Conservation (phyloP, 2,113 vertebrate species). For the Clarias macrocephalus region DNA sequence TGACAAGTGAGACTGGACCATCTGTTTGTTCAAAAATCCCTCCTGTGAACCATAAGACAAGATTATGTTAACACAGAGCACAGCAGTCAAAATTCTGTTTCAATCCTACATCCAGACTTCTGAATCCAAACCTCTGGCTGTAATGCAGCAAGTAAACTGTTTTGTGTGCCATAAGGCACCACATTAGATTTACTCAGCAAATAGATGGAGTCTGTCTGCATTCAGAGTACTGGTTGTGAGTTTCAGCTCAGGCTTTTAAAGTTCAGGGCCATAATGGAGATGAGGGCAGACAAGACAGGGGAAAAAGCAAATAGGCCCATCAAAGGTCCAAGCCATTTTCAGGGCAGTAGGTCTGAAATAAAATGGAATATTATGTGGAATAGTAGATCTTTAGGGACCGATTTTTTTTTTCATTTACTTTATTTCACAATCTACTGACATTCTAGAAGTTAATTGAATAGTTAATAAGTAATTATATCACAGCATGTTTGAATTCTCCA, state of each 20-base stretch:
- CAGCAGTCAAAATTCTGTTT: constrained; percentile 22
- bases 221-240: constrained; percentile 55
- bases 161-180: constrained; percentile 50
- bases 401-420: constrained; percentile 51
- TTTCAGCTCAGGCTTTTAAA: constrained; percentile 68
- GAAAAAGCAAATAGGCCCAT: constrained; percentile 59
- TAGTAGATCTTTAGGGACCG: constrained; percentile 14
- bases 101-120: constrained; percentile 19
- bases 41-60: constrained; percentile 75
- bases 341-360: constrained; percentile 37
- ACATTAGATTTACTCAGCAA: constrained; percentile 63
- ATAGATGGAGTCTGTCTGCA: constrained; percentile 56
- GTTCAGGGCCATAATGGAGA: constrained; percentile 69
- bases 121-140: constrained; percentile 24
- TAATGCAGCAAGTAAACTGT: constrained; percentile 34
- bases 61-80: constrained; percentile 23
- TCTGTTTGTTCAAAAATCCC: constrained; percentile 96
- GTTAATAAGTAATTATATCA: not conserved
- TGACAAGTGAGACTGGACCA: constrained; percentile 88
- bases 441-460: constrained; percentile 35
- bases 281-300: constrained; percentile 46
- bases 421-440: constrained; percentile 54
- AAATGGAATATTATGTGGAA: constrained; percentile 59
- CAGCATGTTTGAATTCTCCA: not conserved
- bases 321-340: constrained; percentile 60